Percentiles rank a stretch among this genome's conserved stretches.
Conservation (phyloP, 2,888 invertebrate genomes). For the Ectemnius cavifrons region DNA sequence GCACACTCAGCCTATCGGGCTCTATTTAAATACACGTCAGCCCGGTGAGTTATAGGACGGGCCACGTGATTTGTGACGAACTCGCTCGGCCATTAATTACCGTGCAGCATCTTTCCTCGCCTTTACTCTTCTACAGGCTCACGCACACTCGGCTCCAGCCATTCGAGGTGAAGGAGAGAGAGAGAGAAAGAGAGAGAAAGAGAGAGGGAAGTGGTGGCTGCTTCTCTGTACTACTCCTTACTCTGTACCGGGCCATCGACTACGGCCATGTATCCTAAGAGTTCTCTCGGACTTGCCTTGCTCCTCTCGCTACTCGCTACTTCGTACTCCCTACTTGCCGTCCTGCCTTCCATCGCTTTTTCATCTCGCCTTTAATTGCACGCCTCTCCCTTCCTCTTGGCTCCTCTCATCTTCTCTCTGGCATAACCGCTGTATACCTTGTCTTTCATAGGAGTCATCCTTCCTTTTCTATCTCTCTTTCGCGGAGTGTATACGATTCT, state of each 20-base stretch:
- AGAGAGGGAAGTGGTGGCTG: background rate
- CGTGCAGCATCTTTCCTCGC: slow-evolving; percentile 75
- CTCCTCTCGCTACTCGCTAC: slow-evolving; percentile 33
- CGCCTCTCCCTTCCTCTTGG: slow-evolving; percentile 36
- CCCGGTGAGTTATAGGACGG: slow-evolving; percentile 73
- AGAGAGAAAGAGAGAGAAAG: background rate
- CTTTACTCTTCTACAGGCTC: slow-evolving; percentile 56
- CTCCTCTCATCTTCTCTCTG: background rate
- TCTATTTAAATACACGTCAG: slow-evolving; percentile 75
- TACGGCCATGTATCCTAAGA: slow-evolving; percentile 24
- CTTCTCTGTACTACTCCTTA: no score
- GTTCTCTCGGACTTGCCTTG: slow-evolving; percentile 10
- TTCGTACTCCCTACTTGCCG: background rate
- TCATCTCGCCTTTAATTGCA: slow-evolving; percentile 65
- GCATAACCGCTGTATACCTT: slow-evolving; percentile 1
- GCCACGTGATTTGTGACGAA: slow-evolving; percentile 74
- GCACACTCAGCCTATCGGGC: slow-evolving; percentile 67
- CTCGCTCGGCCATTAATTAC: slow-evolving; percentile 73
- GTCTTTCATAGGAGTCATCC: no score
- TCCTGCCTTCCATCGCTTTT: slow-evolving; percentile 49
- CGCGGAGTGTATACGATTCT: no score
- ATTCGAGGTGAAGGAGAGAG: background rate
- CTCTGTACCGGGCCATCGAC: no score
- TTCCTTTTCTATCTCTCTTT: no score
- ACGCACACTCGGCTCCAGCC: slow-evolving; percentile 22